These are phyloP conservation scores for Colletes collaris DNA, from an alignment of 2,888 invertebrate genomes.

Conservation along the genomic window DNA sequence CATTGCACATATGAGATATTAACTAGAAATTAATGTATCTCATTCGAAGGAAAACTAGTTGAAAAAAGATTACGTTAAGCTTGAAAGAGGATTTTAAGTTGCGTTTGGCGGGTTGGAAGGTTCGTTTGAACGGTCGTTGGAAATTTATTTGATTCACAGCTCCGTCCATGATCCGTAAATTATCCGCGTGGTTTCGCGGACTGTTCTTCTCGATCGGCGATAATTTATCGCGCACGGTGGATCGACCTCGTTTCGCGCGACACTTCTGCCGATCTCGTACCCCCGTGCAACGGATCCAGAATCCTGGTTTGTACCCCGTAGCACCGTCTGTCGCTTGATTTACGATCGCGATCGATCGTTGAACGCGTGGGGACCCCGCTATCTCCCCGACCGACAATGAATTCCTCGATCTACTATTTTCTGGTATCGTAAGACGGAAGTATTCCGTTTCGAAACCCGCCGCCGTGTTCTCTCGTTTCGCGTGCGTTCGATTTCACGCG, in stretches of 20 bases:
- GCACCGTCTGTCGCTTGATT: constrained; percentile 59
- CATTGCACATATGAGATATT: not conserved
- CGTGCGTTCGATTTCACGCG: constrained; percentile 12
- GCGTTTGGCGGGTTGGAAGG: not conserved
- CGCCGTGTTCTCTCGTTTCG: not conserved
- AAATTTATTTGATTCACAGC: constrained; percentile 38
- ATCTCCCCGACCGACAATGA: constrained; percentile 27
- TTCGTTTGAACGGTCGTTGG: not conserved
- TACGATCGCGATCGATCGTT: constrained; percentile 64
- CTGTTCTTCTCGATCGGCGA: constrained; percentile 38
- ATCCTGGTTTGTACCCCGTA: constrained; percentile 40
- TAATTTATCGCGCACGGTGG: constrained; percentile 55
- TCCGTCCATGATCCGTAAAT: constrained; percentile 36
- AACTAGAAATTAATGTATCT: not conserved
- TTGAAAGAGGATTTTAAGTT: not conserved
- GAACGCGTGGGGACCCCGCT: constrained; percentile 30
- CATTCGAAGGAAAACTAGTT: not conserved
- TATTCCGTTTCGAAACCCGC: not conserved
- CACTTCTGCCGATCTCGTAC: constrained; percentile 46
- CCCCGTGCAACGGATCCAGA: constrained; percentile 38
- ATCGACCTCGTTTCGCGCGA: constrained; percentile 59
- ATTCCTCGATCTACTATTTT: constrained; percentile 39
- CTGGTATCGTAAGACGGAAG: constrained; percentile 30
- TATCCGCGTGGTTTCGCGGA: constrained; percentile 38
- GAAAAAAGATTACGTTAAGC: no score